Evolutionary conservation across 2,113 vertebrate genomes (phyloP), one percentile per base, ranked within the genome.

Genomic region (Stomatorhinus ivindoensis): DNA sequence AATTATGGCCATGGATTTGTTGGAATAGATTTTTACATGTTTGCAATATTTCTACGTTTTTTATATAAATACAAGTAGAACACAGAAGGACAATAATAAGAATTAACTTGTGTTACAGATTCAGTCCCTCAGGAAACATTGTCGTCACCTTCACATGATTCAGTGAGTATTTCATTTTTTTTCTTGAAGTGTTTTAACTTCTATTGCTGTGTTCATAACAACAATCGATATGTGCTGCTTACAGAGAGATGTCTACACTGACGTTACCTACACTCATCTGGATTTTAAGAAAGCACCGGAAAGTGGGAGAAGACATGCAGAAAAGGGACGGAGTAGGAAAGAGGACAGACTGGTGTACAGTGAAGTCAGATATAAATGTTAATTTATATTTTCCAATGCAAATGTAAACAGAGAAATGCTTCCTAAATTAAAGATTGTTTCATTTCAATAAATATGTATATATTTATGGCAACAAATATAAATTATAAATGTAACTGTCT

Each of bases 311-410:
- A 35, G 21, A 85, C 76, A 61, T 10, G 58, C 69, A 53, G 39
- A 80, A 65, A 88, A 80, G 17, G 50, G 17, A 42, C 11, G 19
- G 85, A 17, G 19, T 3, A 44, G 31, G 8, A 31, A 55, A 5
- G 11, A 31, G 2, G 51, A 89, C 76, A 89, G 80, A 47, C 1
- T 89, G 80, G 88, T 89, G 50, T 89, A 89, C 80, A 89, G 88
- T 31, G 76, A 89, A 89, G 88, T 89, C 46, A 83, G 88, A 89
- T 84, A 61, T 83, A 89, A 89, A 9, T 7, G 9, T 42, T 24
- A 84, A 8, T 21, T 24, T 24, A n/a, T n/a, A n/a, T n/a, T 44
- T 69, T 24, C 3, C 39, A 17, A 24, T 15, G 39, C 44, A 47
- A 13, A 46, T 42, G 47, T 24, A 47, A 24, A 44, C 21, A 39